A percentile compares a stretch with the other conserved stretches of the same genome.
phyloP scores from a whole-genome alignment of 2,888 invertebrate genomes.

The Automeris io region DNA sequence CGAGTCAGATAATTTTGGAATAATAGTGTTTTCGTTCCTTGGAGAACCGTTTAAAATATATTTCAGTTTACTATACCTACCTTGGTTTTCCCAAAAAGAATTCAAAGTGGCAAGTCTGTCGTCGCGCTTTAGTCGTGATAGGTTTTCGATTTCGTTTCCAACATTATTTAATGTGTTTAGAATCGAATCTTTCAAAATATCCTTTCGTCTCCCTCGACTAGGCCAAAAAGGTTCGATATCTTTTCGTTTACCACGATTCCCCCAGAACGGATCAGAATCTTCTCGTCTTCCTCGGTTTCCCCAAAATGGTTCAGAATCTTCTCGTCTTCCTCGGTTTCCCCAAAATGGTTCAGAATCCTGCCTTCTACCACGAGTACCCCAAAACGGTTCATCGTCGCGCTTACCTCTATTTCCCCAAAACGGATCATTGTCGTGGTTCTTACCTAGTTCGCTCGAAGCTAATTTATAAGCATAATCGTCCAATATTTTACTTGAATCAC shows the following conservation, averaged over 20 bases:
- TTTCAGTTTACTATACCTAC: constrained; percentile 41
- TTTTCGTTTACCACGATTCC: constrained; percentile 41
- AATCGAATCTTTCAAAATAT: constrained; percentile 40
- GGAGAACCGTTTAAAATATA: constrained; percentile 31
- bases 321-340: constrained; percentile 51
- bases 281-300: constrained; percentile 57
- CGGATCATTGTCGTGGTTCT: constrained; percentile 33
- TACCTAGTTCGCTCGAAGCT: constrained; percentile 51
- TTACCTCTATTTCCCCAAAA: constrained; percentile 51
- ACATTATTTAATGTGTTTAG: constrained; percentile 38
- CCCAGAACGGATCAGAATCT: constrained; percentile 33
- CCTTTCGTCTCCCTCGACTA: constrained; percentile 38
- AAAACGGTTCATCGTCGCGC: constrained; percentile 46
- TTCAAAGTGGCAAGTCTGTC: constrained; percentile 13
- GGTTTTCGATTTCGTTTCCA: constrained; percentile 39
- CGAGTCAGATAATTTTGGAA: background rate
- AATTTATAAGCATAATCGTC: constrained; percentile 25
- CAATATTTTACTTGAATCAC: constrained; percentile 28
- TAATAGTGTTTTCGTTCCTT: constrained; percentile 16
- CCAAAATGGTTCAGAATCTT: constrained; percentile 59
- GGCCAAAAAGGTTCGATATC: constrained; percentile 30
- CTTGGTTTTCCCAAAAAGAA: constrained; percentile 44
- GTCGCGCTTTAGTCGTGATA: constrained; percentile 36
- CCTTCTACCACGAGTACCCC: constrained; percentile 39
- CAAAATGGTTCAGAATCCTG: constrained; percentile 43